Conservation (phyloP, 2,888 invertebrate genomes). For the Mycalesis mineus region DNA sequence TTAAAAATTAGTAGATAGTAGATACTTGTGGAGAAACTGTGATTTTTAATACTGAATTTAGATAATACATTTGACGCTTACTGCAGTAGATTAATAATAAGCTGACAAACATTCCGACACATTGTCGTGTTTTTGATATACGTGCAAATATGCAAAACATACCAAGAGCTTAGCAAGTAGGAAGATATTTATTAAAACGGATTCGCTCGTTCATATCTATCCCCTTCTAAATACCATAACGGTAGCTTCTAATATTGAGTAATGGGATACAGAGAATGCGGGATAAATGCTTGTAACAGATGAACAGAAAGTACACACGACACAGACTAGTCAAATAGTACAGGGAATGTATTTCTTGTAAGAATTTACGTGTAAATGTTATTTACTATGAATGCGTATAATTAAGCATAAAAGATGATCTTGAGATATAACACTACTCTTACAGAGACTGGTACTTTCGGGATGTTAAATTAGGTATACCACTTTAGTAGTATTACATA, state of each 20-base stretch:
- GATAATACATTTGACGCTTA: no score
- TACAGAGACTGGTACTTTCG: no score
- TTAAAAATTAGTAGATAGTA: no score
- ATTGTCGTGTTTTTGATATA: neutral
- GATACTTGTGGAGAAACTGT: no score
- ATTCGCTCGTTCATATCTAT: constrained; percentile 26
- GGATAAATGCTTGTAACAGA: constrained; percentile 53
- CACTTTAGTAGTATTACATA: no score
- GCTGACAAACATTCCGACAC: neutral
- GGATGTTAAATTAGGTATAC: no score
- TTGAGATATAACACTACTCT: no score
- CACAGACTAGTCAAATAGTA: neutral
- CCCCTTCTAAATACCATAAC: constrained; percentile 45
- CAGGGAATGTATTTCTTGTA: no score
- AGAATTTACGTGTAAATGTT: no score
- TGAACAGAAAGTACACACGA: constrained; percentile 35
- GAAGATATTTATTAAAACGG: constrained; percentile 18
- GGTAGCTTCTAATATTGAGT: constrained; percentile 72
- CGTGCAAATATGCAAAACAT: neutral
- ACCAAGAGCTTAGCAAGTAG: constrained; percentile 16
- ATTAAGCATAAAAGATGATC: no score
- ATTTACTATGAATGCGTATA: no score
- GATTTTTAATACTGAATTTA: no score
- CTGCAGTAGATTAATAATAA: neutral
- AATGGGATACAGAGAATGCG: constrained; percentile 61